Percentiles rank a stretch among this genome's conserved stretches.
Evolutionary conservation across 2,888 invertebrate genomes (phyloP).

Genomic region (Linnaemya tessellans): DNA sequence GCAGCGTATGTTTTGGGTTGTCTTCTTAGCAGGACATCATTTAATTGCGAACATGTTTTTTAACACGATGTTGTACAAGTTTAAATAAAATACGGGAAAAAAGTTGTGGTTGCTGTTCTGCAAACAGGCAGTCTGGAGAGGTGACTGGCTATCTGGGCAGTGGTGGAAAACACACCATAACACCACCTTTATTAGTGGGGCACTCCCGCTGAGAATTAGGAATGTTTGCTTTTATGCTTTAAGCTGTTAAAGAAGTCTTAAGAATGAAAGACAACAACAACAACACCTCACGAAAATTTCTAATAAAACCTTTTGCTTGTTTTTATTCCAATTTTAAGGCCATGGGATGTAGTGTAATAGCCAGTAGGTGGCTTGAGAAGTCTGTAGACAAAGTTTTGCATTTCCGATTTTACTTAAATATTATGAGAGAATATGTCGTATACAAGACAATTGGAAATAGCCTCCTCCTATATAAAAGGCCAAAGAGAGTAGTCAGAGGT

Average conservation of each 20-base stretch:
- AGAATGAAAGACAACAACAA: constrained; percentile 36
- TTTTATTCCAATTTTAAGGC: not conserved
- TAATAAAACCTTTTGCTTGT: constrained; percentile 38
- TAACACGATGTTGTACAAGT: constrained; percentile 82
- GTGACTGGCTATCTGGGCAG: constrained; percentile 12
- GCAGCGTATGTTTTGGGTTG: constrained; percentile 69
- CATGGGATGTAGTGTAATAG: not conserved
- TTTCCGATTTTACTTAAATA: not conserved
- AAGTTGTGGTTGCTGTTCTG: constrained; percentile 52
- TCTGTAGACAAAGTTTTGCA: not conserved
- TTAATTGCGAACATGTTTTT: constrained; percentile 83
- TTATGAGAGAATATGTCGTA: no score
- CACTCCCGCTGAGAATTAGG: constrained; percentile 68
- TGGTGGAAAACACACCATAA: constrained; percentile 42
- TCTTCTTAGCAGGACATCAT: constrained; percentile 82
- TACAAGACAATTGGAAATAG: no score
- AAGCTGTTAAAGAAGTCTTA: constrained; percentile 43
- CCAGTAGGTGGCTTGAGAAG: not conserved
- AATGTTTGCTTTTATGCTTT: constrained; percentile 60
- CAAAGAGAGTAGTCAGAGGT: no score
- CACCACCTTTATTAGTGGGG: constrained; percentile 58
- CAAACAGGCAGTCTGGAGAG: constrained; percentile 14
- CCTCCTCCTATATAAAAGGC: no score
- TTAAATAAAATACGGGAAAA: constrained; percentile 43
- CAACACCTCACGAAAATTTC: constrained; percentile 35